phyloP scores from a whole-genome alignment of 2,113 vertebrate species.

The Spea multiplicata region DNA sequence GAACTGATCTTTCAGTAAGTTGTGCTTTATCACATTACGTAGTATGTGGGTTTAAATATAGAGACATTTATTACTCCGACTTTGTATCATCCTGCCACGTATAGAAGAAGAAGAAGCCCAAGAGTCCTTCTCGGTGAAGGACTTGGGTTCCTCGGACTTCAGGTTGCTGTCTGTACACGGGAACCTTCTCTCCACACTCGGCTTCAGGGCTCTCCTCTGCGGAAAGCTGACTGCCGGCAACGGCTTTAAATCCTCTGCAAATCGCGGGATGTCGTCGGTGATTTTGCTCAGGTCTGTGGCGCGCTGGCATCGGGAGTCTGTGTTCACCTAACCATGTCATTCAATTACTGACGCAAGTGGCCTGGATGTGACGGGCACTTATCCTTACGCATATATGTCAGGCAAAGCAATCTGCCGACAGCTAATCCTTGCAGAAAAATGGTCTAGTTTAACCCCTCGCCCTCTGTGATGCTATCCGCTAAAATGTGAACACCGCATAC shows the following conservation, averaged over 20 bases:
- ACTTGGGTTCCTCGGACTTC: neutral
- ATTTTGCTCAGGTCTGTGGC: slow-evolving; percentile 52
- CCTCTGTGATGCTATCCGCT: neutral
- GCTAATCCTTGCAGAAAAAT: slow-evolving; percentile 5
- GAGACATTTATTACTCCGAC: no score
- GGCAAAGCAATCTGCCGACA: slow-evolving; percentile 62
- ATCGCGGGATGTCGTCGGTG: slow-evolving; percentile 51
- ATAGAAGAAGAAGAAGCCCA: no score
- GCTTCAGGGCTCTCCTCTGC: neutral
- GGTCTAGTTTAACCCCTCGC: slow-evolving; percentile 17
- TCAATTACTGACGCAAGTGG: slow-evolving; percentile 61
- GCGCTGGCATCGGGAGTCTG: slow-evolving; percentile 57
- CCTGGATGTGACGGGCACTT: slow-evolving; percentile 55
- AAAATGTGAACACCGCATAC: no score
- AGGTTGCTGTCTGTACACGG: neutral
- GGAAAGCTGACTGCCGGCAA: neutral
- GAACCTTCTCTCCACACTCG: neutral
- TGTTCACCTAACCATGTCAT: slow-evolving; percentile 65
- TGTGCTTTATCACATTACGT: no score
- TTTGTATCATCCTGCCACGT: no score
- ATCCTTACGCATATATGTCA: slow-evolving; percentile 51
- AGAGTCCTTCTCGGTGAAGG: neutral
- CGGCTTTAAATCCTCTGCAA: slow-evolving; percentile 38
- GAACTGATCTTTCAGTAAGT: no score
- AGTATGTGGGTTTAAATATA: no score